These are phyloP conservation scores for Monopis laevigella DNA, from an alignment of 2,888 invertebrate genomes.

Conservation along the genomic window DNA sequence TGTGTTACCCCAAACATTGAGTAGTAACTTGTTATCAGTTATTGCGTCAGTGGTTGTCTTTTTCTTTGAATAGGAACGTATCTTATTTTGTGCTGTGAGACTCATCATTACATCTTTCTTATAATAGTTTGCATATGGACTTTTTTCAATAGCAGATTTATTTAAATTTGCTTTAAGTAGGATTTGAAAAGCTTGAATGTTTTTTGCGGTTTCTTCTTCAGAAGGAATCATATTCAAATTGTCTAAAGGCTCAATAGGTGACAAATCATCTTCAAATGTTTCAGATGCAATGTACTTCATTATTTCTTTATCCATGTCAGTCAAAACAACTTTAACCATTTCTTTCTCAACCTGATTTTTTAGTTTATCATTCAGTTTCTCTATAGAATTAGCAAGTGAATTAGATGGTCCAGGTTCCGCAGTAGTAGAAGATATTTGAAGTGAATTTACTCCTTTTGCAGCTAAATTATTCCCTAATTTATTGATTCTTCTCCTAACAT, in stretches of 20 bases:
- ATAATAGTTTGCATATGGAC: neutral
- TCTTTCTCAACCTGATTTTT: neutral
- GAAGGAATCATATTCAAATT: too few species aligned
- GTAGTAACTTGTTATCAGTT: too few species aligned
- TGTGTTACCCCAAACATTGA: neutral
- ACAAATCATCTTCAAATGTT: constrained; percentile 2
- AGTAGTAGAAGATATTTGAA: too few species aligned
- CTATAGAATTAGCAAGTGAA: neutral
- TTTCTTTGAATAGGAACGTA: constrained; percentile 3
- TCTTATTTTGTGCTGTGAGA: neutral
- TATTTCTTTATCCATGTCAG: neutral
- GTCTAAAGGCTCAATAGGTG: too few species aligned
- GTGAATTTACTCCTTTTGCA: too few species aligned
- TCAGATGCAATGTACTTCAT: constrained; percentile 5
- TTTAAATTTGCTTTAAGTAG: neutral
- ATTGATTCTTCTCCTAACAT: too few species aligned
- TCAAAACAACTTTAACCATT: neutral
- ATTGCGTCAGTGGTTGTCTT: neutral
- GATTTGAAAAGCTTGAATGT: neutral
- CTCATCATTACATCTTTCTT: neutral
- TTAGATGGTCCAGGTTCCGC: too few species aligned
- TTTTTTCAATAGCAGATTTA: neutral
- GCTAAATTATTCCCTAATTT: too few species aligned
- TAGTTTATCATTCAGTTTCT: constrained; percentile 3
- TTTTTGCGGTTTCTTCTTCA: too few species aligned